Evolutionary conservation across 1,140 invertebrate genomes (phyloP), one percentile per base, ranked within the genome.

Genomic region (Dendrolimus punctatus): DNA sequence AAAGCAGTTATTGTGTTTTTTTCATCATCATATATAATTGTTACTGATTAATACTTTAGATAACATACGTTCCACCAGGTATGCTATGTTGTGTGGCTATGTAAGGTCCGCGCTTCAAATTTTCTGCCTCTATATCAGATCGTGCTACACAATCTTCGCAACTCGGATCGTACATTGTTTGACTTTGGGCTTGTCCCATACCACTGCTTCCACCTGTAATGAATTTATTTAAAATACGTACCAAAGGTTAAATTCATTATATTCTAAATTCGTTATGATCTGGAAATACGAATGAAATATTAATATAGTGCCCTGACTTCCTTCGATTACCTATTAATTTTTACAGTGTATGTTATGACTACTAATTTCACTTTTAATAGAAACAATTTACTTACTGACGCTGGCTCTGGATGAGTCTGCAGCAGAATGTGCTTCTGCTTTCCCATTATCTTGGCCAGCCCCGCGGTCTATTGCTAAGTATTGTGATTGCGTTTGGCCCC

Each of bases 161-260:
- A 53, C 77, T 88, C 42, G 89, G 87, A 50, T 89, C 89, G 38
- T 86, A 87, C 45, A 89, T 85, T 41, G 89, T 89, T 72, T 92
- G 91, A 87, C 94, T 95, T 84, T 95, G 94, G 1, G 93, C 93
- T 87, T 94, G 93, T 3, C 93, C 93, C 92, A 95, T 94, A 53
- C 93, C 93, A 72, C 90, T 92, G 38, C 78, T 91, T 23, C 92
- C 92, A 87, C 89, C 92, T 93, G 51, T 60, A 82, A 75, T 40
- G 58, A n/a, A n/a, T n/a, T n/a, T n/a, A n/a, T n/a, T n/a, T n/a
- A n/a, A n/a, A n/a, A n/a, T n/a, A n/a, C n/a, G n/a, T n/a, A n/a
- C n/a, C n/a, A n/a, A n/a, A n/a, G n/a, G n/a, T n/a, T n/a, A n/a
- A n/a, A n/a, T n/a, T n/a, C n/a, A n/a, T n/a, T n/a, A 46, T 10